Percentiles rank a stretch among this genome's conserved stretches.
Evolutionary conservation across 2,888 invertebrate genomes (phyloP).

Genomic region (Aporophyla nigra): DNA sequence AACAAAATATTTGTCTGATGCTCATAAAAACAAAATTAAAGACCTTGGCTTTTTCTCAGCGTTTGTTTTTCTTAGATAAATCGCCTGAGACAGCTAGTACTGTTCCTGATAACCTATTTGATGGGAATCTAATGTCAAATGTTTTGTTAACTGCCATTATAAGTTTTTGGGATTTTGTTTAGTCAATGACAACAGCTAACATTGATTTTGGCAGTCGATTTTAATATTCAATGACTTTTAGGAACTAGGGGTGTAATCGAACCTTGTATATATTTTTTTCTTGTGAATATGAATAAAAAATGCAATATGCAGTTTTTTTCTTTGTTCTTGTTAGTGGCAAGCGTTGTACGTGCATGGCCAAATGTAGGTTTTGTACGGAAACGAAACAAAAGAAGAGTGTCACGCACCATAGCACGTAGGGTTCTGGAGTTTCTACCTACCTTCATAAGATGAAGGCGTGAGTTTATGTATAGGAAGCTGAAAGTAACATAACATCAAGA

Average conservation of each 20-base stretch:
- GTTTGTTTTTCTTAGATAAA: neutral
- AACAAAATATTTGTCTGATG: neutral
- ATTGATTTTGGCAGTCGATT: neutral
- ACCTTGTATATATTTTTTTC: no score
- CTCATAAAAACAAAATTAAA: slow-evolving; percentile 10
- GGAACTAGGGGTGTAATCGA: neutral
- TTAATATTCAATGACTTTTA: neutral
- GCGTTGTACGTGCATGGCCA: no score
- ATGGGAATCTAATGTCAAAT: neutral
- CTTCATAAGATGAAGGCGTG: no score
- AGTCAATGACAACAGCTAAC: neutral
- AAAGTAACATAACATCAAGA: no score
- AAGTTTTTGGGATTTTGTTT: neutral
- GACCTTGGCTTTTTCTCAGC: neutral
- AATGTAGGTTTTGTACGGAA: no score
- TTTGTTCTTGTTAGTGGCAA: no score
- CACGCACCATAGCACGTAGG: no score
- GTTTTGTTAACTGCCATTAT: neutral
- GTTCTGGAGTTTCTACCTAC: no score
- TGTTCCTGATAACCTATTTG: neutral
- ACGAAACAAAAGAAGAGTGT: no score
- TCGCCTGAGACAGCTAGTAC: neutral
- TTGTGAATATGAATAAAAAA: no score
- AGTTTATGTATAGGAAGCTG: no score
- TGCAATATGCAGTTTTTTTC: no score